Base-by-base conservation (phyloP, 1,140 invertebrate genomes). In the Acromyrmex echinatior region DNA sequence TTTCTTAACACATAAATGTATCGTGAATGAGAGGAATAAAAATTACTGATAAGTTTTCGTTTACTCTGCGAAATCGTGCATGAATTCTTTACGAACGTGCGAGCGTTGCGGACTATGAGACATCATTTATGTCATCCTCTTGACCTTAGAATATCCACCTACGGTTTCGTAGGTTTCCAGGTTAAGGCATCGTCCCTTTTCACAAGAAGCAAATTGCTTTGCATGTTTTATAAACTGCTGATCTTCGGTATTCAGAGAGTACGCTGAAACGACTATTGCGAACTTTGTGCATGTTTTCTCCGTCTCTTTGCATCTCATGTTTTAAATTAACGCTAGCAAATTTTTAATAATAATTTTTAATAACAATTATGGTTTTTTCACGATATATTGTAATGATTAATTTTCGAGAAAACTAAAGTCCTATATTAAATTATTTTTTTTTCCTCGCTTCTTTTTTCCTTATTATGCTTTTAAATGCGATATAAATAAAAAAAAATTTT, bases 151-250 rank as follows among this genome's bases (percentile, higher is more conserved):
- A 80, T 63, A 87, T 90, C 68, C 66, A 53, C 68, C 78, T 87
- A 90, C 56, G 18, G 73, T 76, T 77, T 71, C n/a, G n/a, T 45
- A 31, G 28, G 79, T 91, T 91, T 91, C 77, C 87, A 51, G 88
- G 90, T 91, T 91, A 91, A 91, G 53, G 60, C 78, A 60, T 28
- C 49, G 21, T 68, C 51, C 25, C 39, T 78, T 91, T 91, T 90
- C 62, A 86, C 60, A 28, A 60, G 49, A 35, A 51, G 76, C 81
- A 91, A 90, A 91, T 91, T 90, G 90, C 81, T 68, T 21, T 91
- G 90, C 86, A 91, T 91, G 56, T 90, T 91, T 91, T 86, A 91
- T 88, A 82, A 90, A 86, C 62, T 45, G 90, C 53, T 86, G 84
- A 88, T 88, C 86, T 88, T 84, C 56, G 78, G 35, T 86, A 78